Percentiles rank a stretch among this genome's conserved stretches.
These are phyloP conservation scores for Gadus chalcogrammus DNA, from an alignment of 2,113 vertebrate genomes.

Conservation along the genomic window DNA sequence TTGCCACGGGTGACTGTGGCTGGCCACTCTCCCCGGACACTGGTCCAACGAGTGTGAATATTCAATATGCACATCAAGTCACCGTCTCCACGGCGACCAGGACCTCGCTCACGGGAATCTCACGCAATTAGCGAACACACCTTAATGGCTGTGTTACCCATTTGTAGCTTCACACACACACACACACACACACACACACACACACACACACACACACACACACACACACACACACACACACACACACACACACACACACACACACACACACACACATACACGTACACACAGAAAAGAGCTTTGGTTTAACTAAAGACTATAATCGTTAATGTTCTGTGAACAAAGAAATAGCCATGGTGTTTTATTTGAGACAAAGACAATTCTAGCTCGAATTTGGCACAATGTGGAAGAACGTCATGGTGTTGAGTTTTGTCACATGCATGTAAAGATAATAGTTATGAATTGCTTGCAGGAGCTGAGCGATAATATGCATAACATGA, in stretches of 20 bases:
- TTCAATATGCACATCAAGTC: constrained; percentile 13
- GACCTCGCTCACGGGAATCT: constrained; percentile 1
- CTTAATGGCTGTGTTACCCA: background rate
- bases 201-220: too few relatives aligned
- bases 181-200: too few relatives aligned
- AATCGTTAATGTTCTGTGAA: too few relatives aligned
- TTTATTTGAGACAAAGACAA: too few relatives aligned
- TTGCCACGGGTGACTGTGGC: constrained; percentile 24
- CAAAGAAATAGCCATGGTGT: too few relatives aligned
- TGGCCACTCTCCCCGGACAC: background rate
- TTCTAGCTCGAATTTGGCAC: too few relatives aligned
- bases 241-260: too few relatives aligned
- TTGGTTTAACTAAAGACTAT: too few relatives aligned
- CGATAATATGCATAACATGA: constrained; percentile 28
- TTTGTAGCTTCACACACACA: background rate
- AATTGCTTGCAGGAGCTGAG: background rate
- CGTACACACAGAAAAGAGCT: too few relatives aligned
- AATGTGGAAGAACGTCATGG: background rate
- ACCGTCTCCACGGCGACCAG: constrained; percentile 1
- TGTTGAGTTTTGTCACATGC: constrained; percentile 22
- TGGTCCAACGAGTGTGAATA: background rate
- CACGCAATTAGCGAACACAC: constrained; percentile 3
- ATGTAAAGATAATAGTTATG: constrained; percentile 18
- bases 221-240: too few relatives aligned
- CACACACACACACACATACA: too few relatives aligned